These are phyloP conservation scores for Oenanthe melanoleuca DNA, from an alignment of 2,113 vertebrate species.

Conservation along the genomic window DNA sequence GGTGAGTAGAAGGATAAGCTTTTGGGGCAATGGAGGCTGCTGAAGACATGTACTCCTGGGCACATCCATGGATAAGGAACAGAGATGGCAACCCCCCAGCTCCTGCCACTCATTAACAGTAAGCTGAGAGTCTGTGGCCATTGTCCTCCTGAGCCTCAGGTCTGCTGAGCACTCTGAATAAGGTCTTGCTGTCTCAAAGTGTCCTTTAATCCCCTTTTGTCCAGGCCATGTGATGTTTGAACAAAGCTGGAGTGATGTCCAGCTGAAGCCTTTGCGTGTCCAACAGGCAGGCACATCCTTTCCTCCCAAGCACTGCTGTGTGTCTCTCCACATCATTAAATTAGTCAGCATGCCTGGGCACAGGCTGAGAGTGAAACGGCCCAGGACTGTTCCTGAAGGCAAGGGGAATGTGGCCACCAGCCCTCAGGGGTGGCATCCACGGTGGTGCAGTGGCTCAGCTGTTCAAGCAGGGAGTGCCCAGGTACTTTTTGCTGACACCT, in stretches of 20 bases:
- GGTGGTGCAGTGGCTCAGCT: not conserved
- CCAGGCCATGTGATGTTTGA: rapidly evolving
- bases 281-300: not conserved
- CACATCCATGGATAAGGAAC: not conserved
- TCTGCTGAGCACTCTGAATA: not conserved
- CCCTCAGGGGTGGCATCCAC: not conserved
- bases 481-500: not conserved
- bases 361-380: not conserved
- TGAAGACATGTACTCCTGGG: not conserved
- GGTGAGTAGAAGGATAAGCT: not conserved
- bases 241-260: not conserved
- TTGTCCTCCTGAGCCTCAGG: not conserved
- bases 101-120: not conserved
- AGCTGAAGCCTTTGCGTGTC: not conserved
- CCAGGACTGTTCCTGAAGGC: not conserved
- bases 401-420: rapidly evolving
- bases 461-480: not conserved
- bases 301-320: not conserved
- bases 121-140: not conserved
- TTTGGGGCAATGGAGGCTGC: not conserved
- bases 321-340: not conserved
- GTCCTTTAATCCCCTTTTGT: not conserved
- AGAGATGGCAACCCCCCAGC: not conserved
- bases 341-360: not conserved
- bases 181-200: not conserved